Evolutionary conservation across 1,140 invertebrate species (phyloP).

Genomic region (Papilio xuthus): DNA sequence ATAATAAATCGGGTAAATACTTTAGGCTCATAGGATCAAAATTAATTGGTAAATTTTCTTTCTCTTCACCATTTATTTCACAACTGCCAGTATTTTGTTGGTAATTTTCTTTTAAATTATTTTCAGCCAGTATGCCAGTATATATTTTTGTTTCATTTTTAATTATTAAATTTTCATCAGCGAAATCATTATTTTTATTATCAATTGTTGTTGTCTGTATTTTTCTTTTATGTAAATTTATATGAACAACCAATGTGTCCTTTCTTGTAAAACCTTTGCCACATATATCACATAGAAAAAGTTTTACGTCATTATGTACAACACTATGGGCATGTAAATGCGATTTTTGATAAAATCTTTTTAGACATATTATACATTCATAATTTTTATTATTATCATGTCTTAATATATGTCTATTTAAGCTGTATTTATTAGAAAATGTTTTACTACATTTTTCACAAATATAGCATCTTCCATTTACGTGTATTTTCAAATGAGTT

Average conservation of each 20-base stretch:
- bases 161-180: background rate
- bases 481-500: constrained; percentile 14
- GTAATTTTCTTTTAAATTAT: background rate
- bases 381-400: constrained; percentile 16
- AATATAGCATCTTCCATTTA: background rate
- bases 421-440: constrained; percentile 27
- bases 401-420: constrained; percentile 27
- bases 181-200: background rate
- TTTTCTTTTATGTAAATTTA: constrained; percentile 16
- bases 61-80: background rate
- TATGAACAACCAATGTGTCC: constrained; percentile 23
- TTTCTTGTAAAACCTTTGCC: constrained; percentile 28
- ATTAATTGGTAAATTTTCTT: constrained; percentile 29
- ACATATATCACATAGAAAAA: constrained; percentile 33
- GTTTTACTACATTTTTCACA: constrained; percentile 35
- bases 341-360: constrained; percentile 28
- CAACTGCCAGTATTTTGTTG: background rate
- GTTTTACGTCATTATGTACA: constrained; percentile 22
- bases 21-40: background rate
- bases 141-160: background rate
- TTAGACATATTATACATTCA: constrained; percentile 21
- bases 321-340: constrained; percentile 22
- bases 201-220: background rate
- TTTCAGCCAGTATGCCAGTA: background rate
- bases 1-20: background rate